These are phyloP conservation scores for Fregata magnificens DNA, from an alignment of 2,113 vertebrate genomes.

Conservation along the genomic window DNA sequence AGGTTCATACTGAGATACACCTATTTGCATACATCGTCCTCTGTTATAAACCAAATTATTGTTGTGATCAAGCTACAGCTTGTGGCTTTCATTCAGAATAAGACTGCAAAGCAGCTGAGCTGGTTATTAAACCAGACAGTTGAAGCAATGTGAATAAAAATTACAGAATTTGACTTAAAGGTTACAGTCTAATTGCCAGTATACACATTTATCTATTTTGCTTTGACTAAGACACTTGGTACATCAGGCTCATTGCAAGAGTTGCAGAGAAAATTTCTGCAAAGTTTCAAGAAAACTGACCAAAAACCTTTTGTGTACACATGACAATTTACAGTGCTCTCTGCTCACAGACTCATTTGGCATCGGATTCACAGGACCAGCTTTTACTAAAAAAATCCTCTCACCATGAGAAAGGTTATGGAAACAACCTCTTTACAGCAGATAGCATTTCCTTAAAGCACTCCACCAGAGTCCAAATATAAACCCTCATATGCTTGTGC, in stretches of 20 bases:
- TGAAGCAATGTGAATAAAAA: background rate
- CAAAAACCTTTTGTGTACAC: background rate
- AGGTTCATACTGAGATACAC: background rate
- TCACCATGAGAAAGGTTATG: background rate
- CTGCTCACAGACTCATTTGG: background rate
- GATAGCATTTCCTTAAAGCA: background rate
- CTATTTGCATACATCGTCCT: background rate
- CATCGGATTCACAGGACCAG: background rate
- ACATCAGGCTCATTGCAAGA: background rate
- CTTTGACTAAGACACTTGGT: background rate
- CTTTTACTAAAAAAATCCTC: background rate
- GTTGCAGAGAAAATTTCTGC: background rate
- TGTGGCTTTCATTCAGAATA: background rate
- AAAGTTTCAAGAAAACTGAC: background rate
- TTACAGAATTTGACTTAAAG: background rate
- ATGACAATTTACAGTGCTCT: background rate
- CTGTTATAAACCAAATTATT: background rate
- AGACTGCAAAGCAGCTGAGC: background rate
- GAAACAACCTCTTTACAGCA: background rate
- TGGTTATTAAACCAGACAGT: background rate
- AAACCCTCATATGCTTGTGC: background rate
- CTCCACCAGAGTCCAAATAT: background rate
- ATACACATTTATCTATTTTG: background rate
- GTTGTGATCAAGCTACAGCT: background rate
- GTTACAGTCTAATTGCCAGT: background rate